Base-by-base conservation (phyloP, 2,113 vertebrate species). In the Chaetodon auriga region DNA sequence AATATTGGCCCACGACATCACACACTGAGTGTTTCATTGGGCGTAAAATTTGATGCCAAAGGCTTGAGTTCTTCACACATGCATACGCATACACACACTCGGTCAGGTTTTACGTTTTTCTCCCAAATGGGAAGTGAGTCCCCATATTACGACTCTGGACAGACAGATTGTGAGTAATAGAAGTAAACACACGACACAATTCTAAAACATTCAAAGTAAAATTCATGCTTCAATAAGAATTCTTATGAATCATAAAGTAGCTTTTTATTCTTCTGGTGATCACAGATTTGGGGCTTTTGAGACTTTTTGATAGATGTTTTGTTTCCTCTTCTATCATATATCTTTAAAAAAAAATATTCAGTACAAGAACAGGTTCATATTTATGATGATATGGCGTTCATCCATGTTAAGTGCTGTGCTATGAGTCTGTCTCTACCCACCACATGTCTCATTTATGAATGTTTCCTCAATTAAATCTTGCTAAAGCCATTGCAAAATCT, bases 401-500 rank as follows among this genome's bases (percentile, higher is more conserved):
- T 57, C 49, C 53, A 18, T 13, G 23, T 57, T 43, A 69, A 78
- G 0, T 10, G 0, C 1, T 25, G 5, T 66, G 7, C 11, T 63
- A 6, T 58, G 38, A 65, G 63, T 70, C 30, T 45, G 21, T 80
- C 49, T 74, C 41, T 18, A 48, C 12, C 60, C 54, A 85, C 69
- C 48, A 48, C 65, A 81, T 61, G 68, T 60, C 41, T 65, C 45
- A 77, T 62, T 89, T 30, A 60, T 38, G 30, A 78, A 48, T 30
- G 36, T 57, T 60, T 66, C 66, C 58, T 80, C 45, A 65, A 60
- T 86, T 45, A 78, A 79, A 75, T 84, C 35, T 60, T 5, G 7
- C 23, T 41, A 62, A 87, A 68, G 41, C 35, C 48, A 25, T 70
- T 58, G 46, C 58, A 66, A 86, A 82, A 75, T 62, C 46, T 45